Evolutionary conservation across 2,113 vertebrate genomes (phyloP).

Genomic region (Thalassoma bifasciatum): DNA sequence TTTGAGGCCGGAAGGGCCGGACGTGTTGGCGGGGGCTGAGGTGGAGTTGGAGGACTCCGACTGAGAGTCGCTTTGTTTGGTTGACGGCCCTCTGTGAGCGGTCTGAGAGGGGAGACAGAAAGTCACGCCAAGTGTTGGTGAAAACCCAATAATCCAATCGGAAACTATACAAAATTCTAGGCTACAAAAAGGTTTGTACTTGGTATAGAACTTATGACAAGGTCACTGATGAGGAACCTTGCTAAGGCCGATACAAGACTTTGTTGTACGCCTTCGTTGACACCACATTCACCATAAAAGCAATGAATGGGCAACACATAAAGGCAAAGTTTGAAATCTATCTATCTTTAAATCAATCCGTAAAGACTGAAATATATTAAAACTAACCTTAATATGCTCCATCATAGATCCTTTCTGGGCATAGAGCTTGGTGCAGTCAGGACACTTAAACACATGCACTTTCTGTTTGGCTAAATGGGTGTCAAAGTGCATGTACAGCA

Average conservation of each 20-base stretch:
- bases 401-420: constrained; percentile 96
- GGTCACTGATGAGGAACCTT: constrained; percentile 48
- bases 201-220: constrained; percentile 72
- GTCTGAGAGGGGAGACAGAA: constrained; percentile 57
- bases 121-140: background rate
- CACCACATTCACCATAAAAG: constrained; percentile 65
- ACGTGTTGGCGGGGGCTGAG: constrained; percentile 72
- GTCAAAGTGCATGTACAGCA: constrained; percentile 95
- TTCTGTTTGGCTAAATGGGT: constrained; percentile 94
- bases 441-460: constrained; percentile 97
- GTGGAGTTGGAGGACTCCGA: constrained; percentile 64
- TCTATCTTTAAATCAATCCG: too few species aligned
- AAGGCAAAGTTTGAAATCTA: constrained; percentile 54
- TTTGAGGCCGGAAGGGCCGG: constrained; percentile 67
- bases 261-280: constrained; percentile 73
- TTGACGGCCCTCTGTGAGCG: constrained; percentile 78
- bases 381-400: constrained; percentile 93
- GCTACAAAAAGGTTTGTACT: constrained; percentile 47
- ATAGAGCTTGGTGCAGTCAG: constrained; percentile 94
- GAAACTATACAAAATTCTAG: background rate
- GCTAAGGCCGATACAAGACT: constrained; percentile 75
- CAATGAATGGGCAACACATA: constrained; percentile 76
- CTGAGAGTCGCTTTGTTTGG: constrained; percentile 80
- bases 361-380: background rate
- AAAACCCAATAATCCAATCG: background rate